Evolutionary conservation across 2,113 vertebrate species (phyloP).

Genomic region (Bujurquina vittata): DNA sequence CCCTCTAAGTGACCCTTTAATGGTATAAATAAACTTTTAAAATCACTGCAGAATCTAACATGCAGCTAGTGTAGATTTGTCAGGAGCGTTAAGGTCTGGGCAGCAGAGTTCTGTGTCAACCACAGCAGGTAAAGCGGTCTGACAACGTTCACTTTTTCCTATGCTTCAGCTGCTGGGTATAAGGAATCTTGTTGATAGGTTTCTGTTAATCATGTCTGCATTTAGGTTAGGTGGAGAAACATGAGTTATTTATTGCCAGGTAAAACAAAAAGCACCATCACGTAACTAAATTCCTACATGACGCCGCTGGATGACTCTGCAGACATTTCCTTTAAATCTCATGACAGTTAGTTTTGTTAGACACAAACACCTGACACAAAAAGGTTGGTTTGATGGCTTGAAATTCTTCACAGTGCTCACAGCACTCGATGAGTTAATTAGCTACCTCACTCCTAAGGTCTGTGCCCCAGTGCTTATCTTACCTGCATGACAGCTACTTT

Average conservation of each 20-base stretch:
- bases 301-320: neutral
- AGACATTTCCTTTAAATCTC: neutral
- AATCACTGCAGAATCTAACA: neutral
- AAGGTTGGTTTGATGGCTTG: fast-evolving
- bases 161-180: neutral
- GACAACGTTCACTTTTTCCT: neutral
- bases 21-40: neutral
- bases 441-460: neutral
- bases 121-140: no score
- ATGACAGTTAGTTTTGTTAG: neutral
- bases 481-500: neutral
- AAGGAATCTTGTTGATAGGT: neutral
- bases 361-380: neutral
- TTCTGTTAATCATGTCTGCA: neutral
- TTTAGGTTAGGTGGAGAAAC: neutral
- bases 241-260: neutral
- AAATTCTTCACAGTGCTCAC: neutral
- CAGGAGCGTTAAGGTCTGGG: no score
- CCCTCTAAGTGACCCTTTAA: neutral
- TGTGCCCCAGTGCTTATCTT: neutral
- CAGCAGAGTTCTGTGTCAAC: no score
- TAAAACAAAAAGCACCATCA: neutral
- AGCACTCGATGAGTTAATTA: neutral
- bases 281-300: neutral
- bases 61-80: neutral